Base-by-base conservation (phyloP, 2,797 vertebrate species). In the Arvicola amphibius region DNA sequence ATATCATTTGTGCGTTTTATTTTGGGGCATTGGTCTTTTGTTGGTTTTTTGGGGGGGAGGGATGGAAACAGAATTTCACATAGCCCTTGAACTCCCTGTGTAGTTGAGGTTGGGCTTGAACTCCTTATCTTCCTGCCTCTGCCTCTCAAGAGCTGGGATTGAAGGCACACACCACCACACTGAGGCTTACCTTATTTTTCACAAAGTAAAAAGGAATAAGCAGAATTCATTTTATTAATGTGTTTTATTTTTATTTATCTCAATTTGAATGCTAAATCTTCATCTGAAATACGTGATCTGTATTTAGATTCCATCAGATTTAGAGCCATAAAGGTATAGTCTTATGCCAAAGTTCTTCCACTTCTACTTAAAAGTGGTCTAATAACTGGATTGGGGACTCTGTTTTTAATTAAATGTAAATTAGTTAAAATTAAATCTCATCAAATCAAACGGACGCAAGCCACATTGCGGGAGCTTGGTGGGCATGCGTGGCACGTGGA, bases 391-490 rank as follows among this genome's bases (percentile, higher is more conserved):
- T 48, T 25, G 69, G 88, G 91, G 94, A 76, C 56, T 86, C 95
- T 0, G 4, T 56, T 88, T 95, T 96, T 88, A 94, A 97, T 93
- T 91, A 95, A 94, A 90, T 96, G 93, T 87, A 91, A 96, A 94
- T 96, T 56, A 90, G 88, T 32, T 84, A 34, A 89, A 91, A 95
- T 96, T 80, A 95, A 97, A 80, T 67, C 78, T 43, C 86, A 48
- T 87, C 87, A 40, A 86, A 76, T 92, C 91, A 83, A 89, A 97
- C 48, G 59, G 51, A 71, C 37, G 6, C 77, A 13, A 5, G 74
- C 74, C 40, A 13, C 43, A 2, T 53, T 78, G 53, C 74, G 51
- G 40, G 88, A 90, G 65, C 46, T 67, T 34, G 0, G 34, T 1
- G 27, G 77, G 77, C 46, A 19, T n/a, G 19, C 11, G 80, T 34